These are phyloP conservation scores for Papilio polytes DNA, from an alignment of 1,140 invertebrate species.

Conservation along the genomic window DNA sequence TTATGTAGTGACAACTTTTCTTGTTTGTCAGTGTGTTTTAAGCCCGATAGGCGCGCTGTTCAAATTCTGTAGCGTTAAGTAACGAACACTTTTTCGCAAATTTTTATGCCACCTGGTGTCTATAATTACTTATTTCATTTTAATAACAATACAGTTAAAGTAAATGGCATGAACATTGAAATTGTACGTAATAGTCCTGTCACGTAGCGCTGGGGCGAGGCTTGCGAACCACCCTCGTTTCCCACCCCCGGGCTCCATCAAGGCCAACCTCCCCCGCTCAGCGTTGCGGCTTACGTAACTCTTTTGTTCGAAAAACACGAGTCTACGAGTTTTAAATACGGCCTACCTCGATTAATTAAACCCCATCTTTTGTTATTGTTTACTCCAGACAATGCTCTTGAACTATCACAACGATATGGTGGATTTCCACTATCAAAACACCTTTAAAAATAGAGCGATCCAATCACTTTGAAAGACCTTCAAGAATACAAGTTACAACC, in stretches of 20 bases:
- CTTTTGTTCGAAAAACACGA: slow-evolving; percentile 31
- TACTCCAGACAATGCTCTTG: slow-evolving; percentile 18
- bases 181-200: slow-evolving; percentile 26
- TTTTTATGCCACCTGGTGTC: background rate
- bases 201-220: slow-evolving; percentile 14
- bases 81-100: no score
- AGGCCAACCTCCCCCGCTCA: slow-evolving; percentile 24
- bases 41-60: no score
- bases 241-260: background rate
- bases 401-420: background rate
- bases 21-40: no score
- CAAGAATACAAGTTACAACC: no score
- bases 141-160: slow-evolving; percentile 15
- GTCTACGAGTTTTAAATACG: slow-evolving; percentile 26
- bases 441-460: background rate
- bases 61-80: no score
- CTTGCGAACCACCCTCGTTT: background rate
- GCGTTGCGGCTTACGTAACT: slow-evolving; percentile 30
- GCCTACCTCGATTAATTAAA: slow-evolving; percentile 9
- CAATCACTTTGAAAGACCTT: background rate
- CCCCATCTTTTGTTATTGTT: slow-evolving; percentile 22
- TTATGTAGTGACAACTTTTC: no score
- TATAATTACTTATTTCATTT: background rate
- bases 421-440: background rate
- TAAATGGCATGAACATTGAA: slow-evolving; percentile 15